Evolutionary conservation across 2,113 vertebrate species (phyloP).

Genomic region (Misgurnus mizolepis): DNA sequence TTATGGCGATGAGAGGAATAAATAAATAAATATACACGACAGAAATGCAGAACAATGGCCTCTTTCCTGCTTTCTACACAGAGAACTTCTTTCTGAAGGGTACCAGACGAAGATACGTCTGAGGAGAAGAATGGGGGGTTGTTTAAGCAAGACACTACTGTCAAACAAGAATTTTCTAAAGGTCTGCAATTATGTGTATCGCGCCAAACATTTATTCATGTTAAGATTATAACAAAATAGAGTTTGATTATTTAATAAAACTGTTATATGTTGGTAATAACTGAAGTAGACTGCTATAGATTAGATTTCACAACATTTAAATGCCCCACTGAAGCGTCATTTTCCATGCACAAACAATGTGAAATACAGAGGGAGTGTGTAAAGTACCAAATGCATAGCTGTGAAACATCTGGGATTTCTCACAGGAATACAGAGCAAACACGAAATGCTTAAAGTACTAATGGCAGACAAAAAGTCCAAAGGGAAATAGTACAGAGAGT

Average conservation of each 20-base stretch:
- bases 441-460: conserved; percentile 20
- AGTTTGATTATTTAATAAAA: too few relatives aligned
- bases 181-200: too few relatives aligned
- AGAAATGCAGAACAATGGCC: conserved; percentile 60
- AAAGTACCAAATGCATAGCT: conserved; percentile 27
- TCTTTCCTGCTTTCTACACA: conserved; percentile 60
- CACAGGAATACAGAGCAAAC: conserved; percentile 38
- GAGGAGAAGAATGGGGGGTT: conserved; percentile 6
- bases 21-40: conserved; percentile 67
- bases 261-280: neutral
- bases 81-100: conserved; percentile 42
- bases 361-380: conserved; percentile 37
- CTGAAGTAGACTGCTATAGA: neutral
- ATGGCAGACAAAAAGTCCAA: conserved; percentile 33
- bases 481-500: conserved; percentile 1
- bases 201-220: too few relatives aligned
- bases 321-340: conserved; percentile 7
- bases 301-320: conserved; percentile 7
- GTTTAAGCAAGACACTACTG: neutral
- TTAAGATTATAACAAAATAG: too few relatives aligned
- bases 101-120: conserved; percentile 9
- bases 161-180: neutral
- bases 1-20: conserved; percentile 62
- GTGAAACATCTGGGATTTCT: conserved; percentile 41
- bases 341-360: conserved; percentile 15